phyloP scores from a whole-genome alignment of 1,140 invertebrate species.

The Andricus grossulariae region DNA sequence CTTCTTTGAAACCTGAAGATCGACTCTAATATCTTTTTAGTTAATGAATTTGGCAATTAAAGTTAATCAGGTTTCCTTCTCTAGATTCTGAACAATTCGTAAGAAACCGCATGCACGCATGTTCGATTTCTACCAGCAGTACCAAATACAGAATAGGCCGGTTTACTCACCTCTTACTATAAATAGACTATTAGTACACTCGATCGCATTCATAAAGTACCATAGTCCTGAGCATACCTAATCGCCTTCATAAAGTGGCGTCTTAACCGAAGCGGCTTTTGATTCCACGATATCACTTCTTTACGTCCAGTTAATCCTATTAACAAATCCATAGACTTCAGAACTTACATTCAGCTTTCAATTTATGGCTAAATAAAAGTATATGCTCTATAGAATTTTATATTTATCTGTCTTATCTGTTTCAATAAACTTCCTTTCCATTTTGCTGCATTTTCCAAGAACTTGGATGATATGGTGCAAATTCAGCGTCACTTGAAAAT shows the following conservation, averaged over 20 bases:
- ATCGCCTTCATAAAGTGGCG: slow-evolving; percentile 24
- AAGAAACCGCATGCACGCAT: neutral
- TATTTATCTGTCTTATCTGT: no score
- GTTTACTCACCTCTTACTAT: slow-evolving; percentile 27
- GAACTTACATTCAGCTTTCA: neutral
- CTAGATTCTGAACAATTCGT: neutral
- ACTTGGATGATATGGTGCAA: no score
- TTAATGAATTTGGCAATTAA: neutral
- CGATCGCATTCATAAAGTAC: slow-evolving; percentile 22
- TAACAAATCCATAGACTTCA: neutral
- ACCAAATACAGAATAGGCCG: slow-evolving; percentile 26
- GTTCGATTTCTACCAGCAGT: slow-evolving; percentile 12
- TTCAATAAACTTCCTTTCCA: no score
- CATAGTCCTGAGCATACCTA: slow-evolving; percentile 12
- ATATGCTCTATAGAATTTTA: no score
- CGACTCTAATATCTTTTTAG: no score
- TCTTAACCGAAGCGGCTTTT: neutral
- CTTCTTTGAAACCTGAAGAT: no score
- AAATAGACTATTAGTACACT: slow-evolving; percentile 28
- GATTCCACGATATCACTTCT: slow-evolving; percentile 7
- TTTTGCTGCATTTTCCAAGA: no score
- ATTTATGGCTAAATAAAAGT: neutral
- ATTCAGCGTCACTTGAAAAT: no score
- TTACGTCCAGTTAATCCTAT: neutral
- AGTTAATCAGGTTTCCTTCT: neutral